Base-by-base conservation (phyloP, 2,888 invertebrate genomes). In the Lomographa bimaculata region DNA sequence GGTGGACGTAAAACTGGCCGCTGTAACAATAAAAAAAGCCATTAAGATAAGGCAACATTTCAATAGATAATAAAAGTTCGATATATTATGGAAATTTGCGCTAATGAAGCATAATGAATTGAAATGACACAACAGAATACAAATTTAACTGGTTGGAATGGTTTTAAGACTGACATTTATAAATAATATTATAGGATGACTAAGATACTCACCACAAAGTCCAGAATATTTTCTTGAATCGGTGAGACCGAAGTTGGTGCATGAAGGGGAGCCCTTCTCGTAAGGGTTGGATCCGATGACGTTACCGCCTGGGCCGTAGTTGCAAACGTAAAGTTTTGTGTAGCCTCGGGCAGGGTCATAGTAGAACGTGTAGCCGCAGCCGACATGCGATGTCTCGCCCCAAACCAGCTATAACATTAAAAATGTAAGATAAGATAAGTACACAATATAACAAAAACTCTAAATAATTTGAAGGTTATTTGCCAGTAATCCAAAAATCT, bases 321-420 rank as follows among this genome's bases (percentile, higher is more conserved):
- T 96, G 90, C 96, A 96, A 34, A 96, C 94, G 79, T 95, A 96
- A 43, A 95, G 91, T 77, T 95, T 95, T 54, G 94, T 94, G 76
- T 94, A 95, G 56, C 96, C 95, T 56, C 91, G 85, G 1, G 74
- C 50, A 1, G 92, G 90, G 62, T 95, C 94, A 67, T 94, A 93
- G 83, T 95, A 97, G 79, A 93, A 95, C 0, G 96, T 91, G 72
- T 92, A 97, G 12, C 97, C 97, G 71, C 97, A 97, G 40, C 97
- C 97, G 34, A 97, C 91, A 54, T 94, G 90, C 66, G 93, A 93
- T 5, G 96, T 95, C 70, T 95, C 93, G 39, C 95, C 95, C 97
- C 97, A 97, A 35, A 97, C 93, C 79, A 97, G 91, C 95, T 97
- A 55, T 25, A 45, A 61, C n/a, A n/a, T n/a, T n/a, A 48, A n/a